Conservation (phyloP, 2,888 invertebrate genomes). For the Athrips mouffetella region DNA sequence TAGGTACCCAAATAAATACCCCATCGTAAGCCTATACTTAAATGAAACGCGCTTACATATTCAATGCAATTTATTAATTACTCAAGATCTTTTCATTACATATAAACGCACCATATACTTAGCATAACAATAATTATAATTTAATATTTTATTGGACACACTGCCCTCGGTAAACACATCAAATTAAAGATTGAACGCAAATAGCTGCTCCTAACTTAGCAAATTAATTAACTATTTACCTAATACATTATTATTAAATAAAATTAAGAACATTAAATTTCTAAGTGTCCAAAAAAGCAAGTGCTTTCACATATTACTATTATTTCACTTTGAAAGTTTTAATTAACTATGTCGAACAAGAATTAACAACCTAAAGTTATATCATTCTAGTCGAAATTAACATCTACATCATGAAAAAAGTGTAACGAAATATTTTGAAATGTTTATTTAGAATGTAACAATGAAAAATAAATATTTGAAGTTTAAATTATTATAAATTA, state of each 20-base stretch:
- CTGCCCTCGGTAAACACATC: conserved; percentile 29
- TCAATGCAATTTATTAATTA: conserved; percentile 71
- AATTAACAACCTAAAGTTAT: conserved; percentile 22
- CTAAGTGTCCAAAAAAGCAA: conserved; percentile 23
- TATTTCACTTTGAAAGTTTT: conserved; percentile 19
- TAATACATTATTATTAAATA: neutral
- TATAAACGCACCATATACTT: conserved; percentile 76
- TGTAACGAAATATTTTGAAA: neutral
- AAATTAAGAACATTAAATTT: neutral
- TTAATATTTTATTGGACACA: conserved; percentile 40
- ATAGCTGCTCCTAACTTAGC: conserved; percentile 14
- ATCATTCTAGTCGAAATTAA: neutral
- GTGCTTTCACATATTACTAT: conserved; percentile 22
- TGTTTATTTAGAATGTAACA: conserved; percentile 9
- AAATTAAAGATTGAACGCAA: conserved; percentile 32
- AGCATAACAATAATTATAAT: conserved; percentile 60
- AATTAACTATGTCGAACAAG: conserved; percentile 24
- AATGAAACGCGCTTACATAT: conserved; percentile 29
- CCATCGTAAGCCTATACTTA: too few relatives aligned
- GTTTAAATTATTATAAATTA: neutral
- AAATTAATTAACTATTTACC: conserved; percentile 15
- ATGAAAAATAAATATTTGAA: neutral
- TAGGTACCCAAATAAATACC: too few relatives aligned
- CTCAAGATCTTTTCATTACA: conserved; percentile 64
- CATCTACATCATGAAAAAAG: neutral